Evolutionary conservation across 2,797 vertebrate genomes (phyloP), one percentile per base, ranked within the genome.

Genomic region (Labeo calbasu): DNA sequence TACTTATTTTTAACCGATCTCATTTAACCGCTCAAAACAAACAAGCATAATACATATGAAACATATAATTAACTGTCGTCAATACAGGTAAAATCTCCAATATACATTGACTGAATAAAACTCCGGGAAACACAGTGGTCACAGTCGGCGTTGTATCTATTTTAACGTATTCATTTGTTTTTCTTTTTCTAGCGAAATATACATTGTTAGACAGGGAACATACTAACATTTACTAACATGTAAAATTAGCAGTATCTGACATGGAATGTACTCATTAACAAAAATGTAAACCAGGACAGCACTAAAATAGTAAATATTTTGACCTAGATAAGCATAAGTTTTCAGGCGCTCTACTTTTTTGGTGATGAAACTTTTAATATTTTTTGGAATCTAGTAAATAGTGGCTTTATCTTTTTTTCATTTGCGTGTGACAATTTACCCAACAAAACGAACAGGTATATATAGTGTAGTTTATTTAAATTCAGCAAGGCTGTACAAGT

Each of bases 41-140:
- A 28, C 0, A 8, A 71, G 5, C 2, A 14, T 21, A 46, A 70
- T 55, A 2, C 1, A 55, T 25, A 6, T 9, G 8, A 50, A 59
- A 0, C 2, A 5, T 3, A 43, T 0, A 1, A 43, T 77, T 61
- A 10, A 17, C 2, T 15, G 21, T 61, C 4, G 21, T 23, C 6
- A 12, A n/a, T 8, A 9, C 21, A 19, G 46, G 9, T 12, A 25
- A 75, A 50, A 65, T 36, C 15, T 55, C 8, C 14, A 19, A 53
- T 65, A 2, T 13, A 21, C 17, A 36, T 4, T 1, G 25, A 51
- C 46, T 15, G 12, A 78, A 80, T 32, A 21, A 53, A 77, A 84
- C 82, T 70, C 82, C 82, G 51, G 75, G 17, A 46, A 3, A 25
- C 71, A 43, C n/a, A 76, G 50, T 82, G 43, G 59, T 66, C 80